Evolutionary conservation across 2,113 vertebrate genomes (phyloP), one percentile per base, ranked within the genome.

Genomic region (Larimichthys polyactis): DNA sequence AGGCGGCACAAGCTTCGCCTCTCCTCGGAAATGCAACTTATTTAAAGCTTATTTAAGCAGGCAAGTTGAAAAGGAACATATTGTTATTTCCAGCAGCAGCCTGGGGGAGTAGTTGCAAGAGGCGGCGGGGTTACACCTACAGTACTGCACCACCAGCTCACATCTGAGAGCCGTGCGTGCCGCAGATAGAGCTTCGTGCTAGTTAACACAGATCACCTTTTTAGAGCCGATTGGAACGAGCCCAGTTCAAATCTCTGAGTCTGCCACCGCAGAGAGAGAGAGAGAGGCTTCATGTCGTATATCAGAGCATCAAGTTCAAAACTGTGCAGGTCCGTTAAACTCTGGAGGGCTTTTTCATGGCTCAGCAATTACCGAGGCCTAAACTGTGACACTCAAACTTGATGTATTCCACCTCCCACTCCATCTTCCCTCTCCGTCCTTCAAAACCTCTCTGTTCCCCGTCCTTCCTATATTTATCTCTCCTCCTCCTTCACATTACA

Each of bases 371-470:
- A 87, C 79, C 7, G 29, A 51, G 75, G 75, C 60, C 65, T 65
- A 76, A 85, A 84, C 85, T 78, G 75, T 79, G 81, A 71, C 83
- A 81, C 89, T 86, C 65, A 82, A 55, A 87, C 79, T 81, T 87
- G 84, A 90, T 86, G 66, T 89, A 82, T 85, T 90, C 86, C 84
- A 68, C 88, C 87, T 87, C 84, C 76, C 75, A 40, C 79, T 84
- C 68, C 60, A 44, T 76, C 57, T 69, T 80, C 76, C 62, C 71
- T 77, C 78, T 75, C 81, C 62, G 84, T 57, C 90, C 90, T 87
- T 91, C 84, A 90, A 76, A 87, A 85, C 46, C 81, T 78, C 64
- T 81, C 71, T 65, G 64, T 82, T 85, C 80, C 71, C 68, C 59
- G 65, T 48, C 78, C 79, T 74, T 75, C 76, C 60, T 86, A 17